These are phyloP conservation scores for Etheostoma spectabile DNA, from an alignment of 2,113 vertebrate species.

Conservation along the genomic window DNA sequence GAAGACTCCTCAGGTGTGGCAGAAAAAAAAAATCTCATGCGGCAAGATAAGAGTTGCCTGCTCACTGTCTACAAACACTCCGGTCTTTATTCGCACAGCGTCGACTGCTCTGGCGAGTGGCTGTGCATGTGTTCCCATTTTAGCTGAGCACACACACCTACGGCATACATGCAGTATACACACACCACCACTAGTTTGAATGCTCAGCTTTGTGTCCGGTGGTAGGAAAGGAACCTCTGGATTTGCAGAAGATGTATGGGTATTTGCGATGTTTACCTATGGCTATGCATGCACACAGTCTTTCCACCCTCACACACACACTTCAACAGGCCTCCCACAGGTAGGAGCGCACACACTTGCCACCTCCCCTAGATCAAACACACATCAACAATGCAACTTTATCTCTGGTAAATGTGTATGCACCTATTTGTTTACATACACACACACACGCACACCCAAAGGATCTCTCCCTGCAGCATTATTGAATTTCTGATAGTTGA, in stretches of 20 bases:
- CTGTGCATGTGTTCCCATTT: conserved; percentile 46
- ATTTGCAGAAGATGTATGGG: conserved; percentile 14
- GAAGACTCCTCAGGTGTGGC: conserved; percentile 29
- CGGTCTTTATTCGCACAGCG: conserved; percentile 35
- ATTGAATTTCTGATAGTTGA: conserved; percentile 3
- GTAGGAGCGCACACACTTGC: background rate
- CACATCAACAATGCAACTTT: background rate
- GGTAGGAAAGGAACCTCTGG: background rate
- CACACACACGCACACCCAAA: background rate
- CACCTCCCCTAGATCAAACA: background rate
- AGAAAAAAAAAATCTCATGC: conserved; percentile 19
- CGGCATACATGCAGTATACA: conserved; percentile 38
- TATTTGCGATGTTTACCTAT: conserved; percentile 31
- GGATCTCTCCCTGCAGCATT: background rate
- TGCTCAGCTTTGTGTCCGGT: conserved; percentile 38
- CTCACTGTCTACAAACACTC: conserved; percentile 10
- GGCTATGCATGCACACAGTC: background rate
- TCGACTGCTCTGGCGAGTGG: conserved; percentile 10
- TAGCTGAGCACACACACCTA: conserved; percentile 66
- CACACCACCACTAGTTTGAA: conserved; percentile 44
- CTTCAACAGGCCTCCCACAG: background rate
- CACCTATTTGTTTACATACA: conserved; percentile 44
- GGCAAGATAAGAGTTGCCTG: background rate
- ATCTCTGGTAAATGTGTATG: background rate
- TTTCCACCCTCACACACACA: conserved; percentile 18